Evolutionary conservation across 2,888 invertebrate genomes (phyloP), one percentile per base, ranked within the genome.

Genomic region (Anagyrus pseudococci): DNA sequence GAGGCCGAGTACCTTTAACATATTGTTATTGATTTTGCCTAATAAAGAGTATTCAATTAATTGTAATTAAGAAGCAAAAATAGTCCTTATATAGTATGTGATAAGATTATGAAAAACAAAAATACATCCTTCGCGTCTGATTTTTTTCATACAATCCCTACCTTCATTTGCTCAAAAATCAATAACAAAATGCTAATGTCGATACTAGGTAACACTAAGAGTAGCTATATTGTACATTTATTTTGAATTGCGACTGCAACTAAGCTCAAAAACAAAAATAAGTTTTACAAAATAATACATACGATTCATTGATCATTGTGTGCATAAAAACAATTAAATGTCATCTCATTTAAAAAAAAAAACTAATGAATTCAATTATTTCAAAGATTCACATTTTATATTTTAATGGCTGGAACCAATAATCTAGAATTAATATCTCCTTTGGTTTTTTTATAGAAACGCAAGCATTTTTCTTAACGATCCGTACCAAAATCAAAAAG

Each of bases 21-120:
- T 66, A 17, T 62, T 62, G 60, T 64, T 67, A 62, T 67, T 61
- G 61, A 67, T 64, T 65, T 62, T 60, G 10, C 33, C 29, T 59
- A 10, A 17, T n/a, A n/a, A n/a, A n/a, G n/a, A 61, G 53, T 53
- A 37, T 58, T 29, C 49, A 25, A 54, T 43, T 15, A n/a, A 60
- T 55, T 43, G 44, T 48, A 25, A 33, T 64, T 64, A 55, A 49
- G 41, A 33, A 23, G 17, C 53, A 54, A 46, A 44, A 47, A 41
- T n/a, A 57, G 29, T 23, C 33, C 33, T 58, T 61, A 49, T 58
- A 56, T 25, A 60, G 8, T 57, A 50, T 29, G 46, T 48, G 55
- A 53, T 61, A 33, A 47, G 37, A 53, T 59, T 57, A 57, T n/a
- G 50, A 25, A 41, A 20, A 58, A 64, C 60, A 65, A 25, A n/a